Evolutionary conservation across 35 echinoderm and acorn worm genomes (phyloP).

Genomic region (Lytechinus pictus): DNA sequence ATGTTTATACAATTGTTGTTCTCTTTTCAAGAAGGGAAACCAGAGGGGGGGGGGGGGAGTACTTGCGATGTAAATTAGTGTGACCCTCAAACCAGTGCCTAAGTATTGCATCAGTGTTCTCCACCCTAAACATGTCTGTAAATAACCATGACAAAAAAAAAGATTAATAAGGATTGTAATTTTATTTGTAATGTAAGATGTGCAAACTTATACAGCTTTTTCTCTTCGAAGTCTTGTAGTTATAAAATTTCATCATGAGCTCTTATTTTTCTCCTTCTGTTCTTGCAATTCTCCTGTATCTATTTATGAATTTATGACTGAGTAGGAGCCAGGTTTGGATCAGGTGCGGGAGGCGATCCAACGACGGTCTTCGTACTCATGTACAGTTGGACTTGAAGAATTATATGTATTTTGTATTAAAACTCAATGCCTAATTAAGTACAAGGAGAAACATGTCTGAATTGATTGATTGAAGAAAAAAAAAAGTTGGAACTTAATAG

Average conservation of each 20-base stretch:
- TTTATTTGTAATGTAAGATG: conserved; percentile 56
- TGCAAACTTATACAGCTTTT: conserved; percentile 52
- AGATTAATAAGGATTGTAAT: conserved; percentile 39
- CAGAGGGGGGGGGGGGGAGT: not conserved
- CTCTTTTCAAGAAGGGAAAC: not conserved
- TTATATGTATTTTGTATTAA: conserved; percentile 58
- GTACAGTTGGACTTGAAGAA: conserved; percentile 50
- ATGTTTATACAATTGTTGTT: not conserved
- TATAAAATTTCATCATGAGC: not conserved
- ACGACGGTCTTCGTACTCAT: not conserved
- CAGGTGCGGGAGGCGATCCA: not conserved
- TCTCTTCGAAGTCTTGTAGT: conserved; percentile 49
- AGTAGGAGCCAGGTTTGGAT: not conserved
- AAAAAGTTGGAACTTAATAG: conserved; percentile 49
- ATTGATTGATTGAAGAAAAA: conserved; percentile 39
- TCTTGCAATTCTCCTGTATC: conserved; percentile 22
- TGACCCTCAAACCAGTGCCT: conserved; percentile 40
- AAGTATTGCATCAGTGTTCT: not conserved
- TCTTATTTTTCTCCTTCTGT: conserved; percentile 40
- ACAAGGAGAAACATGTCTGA: conserved; percentile 22
- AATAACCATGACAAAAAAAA: conserved; percentile 27
- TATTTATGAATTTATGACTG: conserved; percentile 35
- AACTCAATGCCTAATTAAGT: conserved; percentile 55
- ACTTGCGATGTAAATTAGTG: not conserved
- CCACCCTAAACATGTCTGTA: conserved; percentile 19